These are phyloP conservation scores for Tetragonula clypearis DNA, from an alignment of 1,140 invertebrate genomes.

Conservation along the genomic window DNA sequence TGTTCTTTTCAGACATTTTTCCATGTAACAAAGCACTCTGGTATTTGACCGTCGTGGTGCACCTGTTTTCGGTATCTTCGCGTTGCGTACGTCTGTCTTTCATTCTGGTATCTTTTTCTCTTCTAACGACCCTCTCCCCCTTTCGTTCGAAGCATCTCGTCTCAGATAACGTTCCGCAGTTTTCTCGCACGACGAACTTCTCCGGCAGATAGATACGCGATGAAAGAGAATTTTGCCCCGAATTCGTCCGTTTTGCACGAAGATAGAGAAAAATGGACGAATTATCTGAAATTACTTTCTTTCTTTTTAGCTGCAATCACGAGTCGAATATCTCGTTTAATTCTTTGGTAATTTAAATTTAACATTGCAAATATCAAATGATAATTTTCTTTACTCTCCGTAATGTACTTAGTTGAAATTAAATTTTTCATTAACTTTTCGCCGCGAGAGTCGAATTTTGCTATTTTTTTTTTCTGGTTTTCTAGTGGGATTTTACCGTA, in stretches of 20 bases:
- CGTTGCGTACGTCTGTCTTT: not conserved
- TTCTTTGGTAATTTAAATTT: not conserved
- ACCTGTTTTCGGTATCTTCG: slow-evolving; percentile 2
- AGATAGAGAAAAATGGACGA: not conserved
- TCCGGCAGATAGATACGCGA: not conserved
- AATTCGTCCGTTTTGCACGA: not conserved
- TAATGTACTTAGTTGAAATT: no score
- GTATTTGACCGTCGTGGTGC: slow-evolving; percentile 1
- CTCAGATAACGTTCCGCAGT: not conserved
- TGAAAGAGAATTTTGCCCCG: not conserved
- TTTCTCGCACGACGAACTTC: not conserved
- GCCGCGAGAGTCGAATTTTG: not conserved
- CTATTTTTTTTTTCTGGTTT: not conserved
- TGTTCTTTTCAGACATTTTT: slow-evolving; percentile 16
- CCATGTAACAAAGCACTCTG: not conserved
- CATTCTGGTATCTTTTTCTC: not conserved
- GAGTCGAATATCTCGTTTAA: not conserved
- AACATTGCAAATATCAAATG: no score
- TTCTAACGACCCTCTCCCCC: not conserved
- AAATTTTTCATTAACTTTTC: not conserved
- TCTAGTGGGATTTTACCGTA: no score
- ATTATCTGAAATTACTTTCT: not conserved
- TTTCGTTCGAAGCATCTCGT: not conserved
- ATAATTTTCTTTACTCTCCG: not conserved
- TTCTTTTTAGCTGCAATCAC: not conserved